Conservation (phyloP, 2,113 vertebrate genomes). For the Heloderma charlesbogerti region DNA sequence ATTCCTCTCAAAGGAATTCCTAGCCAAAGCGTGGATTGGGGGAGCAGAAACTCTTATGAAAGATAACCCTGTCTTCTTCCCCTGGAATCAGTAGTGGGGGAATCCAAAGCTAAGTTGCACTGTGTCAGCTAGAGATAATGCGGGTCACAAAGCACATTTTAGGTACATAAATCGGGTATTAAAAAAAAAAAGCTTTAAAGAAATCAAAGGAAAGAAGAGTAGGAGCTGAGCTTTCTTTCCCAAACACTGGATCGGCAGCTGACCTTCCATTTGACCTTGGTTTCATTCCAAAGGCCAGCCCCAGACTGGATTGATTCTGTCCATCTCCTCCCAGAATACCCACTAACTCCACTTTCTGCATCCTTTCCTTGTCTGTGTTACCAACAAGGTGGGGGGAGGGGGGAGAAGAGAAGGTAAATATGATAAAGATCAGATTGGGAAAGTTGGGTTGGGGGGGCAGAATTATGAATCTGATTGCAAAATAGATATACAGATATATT, state of each 20-base stretch:
- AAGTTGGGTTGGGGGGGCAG: background rate
- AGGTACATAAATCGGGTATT: conserved; percentile 80
- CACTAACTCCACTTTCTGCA: background rate
- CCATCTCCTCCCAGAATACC: conserved; percentile 36
- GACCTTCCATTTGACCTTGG: conserved; percentile 45
- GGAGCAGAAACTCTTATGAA: background rate
- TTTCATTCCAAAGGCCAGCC: conserved; percentile 41
- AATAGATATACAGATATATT: conserved; percentile 50
- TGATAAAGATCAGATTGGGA: background rate
- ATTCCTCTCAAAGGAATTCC: conserved; percentile 59
- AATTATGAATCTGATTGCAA: conserved; percentile 21
- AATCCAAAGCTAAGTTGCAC: conserved; percentile 49
- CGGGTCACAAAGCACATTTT: conserved; percentile 85
- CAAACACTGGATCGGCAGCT: conserved; percentile 21
- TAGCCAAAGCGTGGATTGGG: conserved; percentile 24
- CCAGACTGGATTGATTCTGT: conserved; percentile 46
- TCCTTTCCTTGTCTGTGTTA: conserved; percentile 70
- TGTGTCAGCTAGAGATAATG: conserved; percentile 61
- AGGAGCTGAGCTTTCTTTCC: conserved; percentile 56
- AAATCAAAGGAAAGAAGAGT: conserved; percentile 60
- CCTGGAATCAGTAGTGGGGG: background rate
- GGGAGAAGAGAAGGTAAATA: conserved; percentile 45
- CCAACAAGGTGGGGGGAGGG: conserved; percentile 59
- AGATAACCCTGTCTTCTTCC: background rate
- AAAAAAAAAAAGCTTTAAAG: conserved; percentile 43